Percentiles rank a stretch among this genome's conserved stretches.
Evolutionary conservation across 2,888 invertebrate species (phyloP).

Genomic region (Diarsia dahlii): DNA sequence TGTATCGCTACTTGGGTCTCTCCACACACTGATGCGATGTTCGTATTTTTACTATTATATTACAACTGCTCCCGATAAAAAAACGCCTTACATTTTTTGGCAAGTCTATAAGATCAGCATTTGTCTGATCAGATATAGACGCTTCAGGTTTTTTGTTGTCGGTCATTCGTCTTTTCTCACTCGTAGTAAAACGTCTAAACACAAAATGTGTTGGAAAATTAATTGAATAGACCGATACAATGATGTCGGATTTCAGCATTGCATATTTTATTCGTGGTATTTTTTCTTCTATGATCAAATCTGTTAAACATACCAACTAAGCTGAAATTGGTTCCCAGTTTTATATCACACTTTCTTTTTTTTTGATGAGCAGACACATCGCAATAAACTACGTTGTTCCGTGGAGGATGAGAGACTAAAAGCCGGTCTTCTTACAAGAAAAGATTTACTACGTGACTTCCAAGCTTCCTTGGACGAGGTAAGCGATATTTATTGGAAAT

Average conservation of each 20-base stretch:
- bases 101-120: background rate
- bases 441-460: constrained; percentile 85
- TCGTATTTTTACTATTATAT: background rate
- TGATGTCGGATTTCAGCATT: background rate
- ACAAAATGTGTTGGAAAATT: background rate
- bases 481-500: constrained; percentile 42
- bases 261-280: background rate
- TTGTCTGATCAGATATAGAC: background rate
- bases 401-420: constrained; percentile 81
- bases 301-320: background rate
- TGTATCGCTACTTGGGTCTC: background rate
- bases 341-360: background rate
- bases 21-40: background rate
- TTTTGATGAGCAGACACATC: constrained; percentile 73
- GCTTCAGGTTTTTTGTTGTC: background rate
- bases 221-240: background rate
- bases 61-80: background rate
- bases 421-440: constrained; percentile 85
- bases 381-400: constrained; percentile 83
- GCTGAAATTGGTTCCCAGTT: background rate
- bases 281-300: background rate
- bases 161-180: background rate
- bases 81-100: background rate
- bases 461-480: constrained; percentile 86
- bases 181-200: background rate